Evolutionary conservation across 2,888 invertebrate species (phyloP).

Genomic region (Pseudococcus viburni): DNA sequence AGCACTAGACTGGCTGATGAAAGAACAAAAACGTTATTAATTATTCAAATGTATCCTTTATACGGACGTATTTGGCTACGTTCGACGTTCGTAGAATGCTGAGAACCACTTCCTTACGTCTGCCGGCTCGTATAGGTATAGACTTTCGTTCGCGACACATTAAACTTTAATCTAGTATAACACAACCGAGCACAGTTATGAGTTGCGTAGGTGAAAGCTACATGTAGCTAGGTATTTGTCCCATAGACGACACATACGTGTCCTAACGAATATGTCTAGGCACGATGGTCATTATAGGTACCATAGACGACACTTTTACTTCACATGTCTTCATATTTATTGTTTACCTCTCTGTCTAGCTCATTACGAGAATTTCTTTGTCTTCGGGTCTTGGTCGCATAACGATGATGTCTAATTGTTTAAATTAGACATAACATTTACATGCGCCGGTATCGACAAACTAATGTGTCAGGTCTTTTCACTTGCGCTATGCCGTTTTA

Average conservation of each 20-base stretch:
- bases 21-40: conserved; percentile 33
- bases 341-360: not conserved
- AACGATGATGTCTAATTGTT: conserved; percentile 38
- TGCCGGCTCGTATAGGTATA: not conserved
- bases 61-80: not conserved
- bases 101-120: conserved; percentile 51
- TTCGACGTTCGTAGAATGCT: not conserved
- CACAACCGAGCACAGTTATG: not conserved
- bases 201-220: conserved; percentile 61
- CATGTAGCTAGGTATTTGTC: conserved; percentile 13
- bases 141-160: conserved; percentile 50
- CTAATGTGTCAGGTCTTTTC: conserved; percentile 29
- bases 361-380: not conserved
- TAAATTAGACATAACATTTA: conserved; percentile 55
- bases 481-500: not conserved
- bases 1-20: not conserved
- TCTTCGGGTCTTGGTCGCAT: not conserved
- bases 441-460: conserved; percentile 20
- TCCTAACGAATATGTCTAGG: not conserved
- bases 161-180: conserved; percentile 57
- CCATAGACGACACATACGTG: not conserved
- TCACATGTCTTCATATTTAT: not conserved
- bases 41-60: conserved; percentile 9
- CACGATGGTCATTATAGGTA: not conserved
- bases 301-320: conserved; percentile 26